Evolutionary conservation across 2,888 invertebrate genomes (phyloP).

Genomic region (Beris morrisii): DNA sequence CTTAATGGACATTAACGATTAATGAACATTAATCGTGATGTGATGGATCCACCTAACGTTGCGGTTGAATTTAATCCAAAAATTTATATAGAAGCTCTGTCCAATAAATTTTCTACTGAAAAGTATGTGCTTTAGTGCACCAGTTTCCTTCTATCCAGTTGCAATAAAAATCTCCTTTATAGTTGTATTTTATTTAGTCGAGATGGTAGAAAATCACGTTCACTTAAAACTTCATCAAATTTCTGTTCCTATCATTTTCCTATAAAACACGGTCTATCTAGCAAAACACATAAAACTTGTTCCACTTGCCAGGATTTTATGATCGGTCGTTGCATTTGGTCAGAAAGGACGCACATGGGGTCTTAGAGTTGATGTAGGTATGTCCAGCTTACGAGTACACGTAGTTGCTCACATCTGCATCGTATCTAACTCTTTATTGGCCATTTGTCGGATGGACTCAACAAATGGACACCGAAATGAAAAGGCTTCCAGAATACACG

Average conservation of each 20-base stretch:
- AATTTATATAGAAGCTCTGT: no score
- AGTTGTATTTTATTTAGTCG: slow-evolving; percentile 24
- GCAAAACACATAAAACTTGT: slow-evolving; percentile 16
- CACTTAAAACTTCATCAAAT: slow-evolving; percentile 31
- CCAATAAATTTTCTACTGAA: no score
- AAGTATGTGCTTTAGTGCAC: no score
- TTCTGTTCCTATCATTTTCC: slow-evolving; percentile 26
- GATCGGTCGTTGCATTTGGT: slow-evolving; percentile 26
- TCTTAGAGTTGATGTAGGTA: slow-evolving; percentile 1
- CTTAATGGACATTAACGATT: no score
- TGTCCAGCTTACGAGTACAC: background rate
- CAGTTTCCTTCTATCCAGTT: no score
- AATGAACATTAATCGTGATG: no score
- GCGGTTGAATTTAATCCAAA: no score
- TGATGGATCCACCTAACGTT: no score
- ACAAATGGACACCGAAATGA: slow-evolving; percentile 20
- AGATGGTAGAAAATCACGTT: slow-evolving; percentile 26
- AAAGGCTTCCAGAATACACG: background rate
- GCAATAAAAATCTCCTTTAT: slow-evolving; percentile 8
- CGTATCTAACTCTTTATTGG: slow-evolving; percentile 20
- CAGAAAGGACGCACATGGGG: slow-evolving; percentile 23
- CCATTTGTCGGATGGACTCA: slow-evolving; percentile 17
- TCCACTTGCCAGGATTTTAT: slow-evolving; percentile 12
- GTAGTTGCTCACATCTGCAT: slow-evolving; percentile 28
- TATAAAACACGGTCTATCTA: slow-evolving; percentile 22